Evolutionary conservation across 2,113 vertebrate genomes (phyloP).

Genomic region (Labeo rohita): DNA sequence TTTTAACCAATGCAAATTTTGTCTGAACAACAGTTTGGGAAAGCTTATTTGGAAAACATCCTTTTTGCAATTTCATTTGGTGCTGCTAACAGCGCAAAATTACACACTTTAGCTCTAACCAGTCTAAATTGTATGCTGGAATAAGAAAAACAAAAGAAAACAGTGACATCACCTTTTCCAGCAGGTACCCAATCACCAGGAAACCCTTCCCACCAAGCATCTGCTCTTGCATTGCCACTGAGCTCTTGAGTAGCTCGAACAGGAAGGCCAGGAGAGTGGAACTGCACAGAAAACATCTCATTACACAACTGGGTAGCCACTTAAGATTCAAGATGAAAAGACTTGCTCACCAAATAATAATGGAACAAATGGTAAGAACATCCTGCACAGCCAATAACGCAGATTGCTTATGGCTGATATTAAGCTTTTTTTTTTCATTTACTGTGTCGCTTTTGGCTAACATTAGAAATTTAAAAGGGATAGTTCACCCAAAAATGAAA

Average conservation of each 20-base stretch:
- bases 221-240: conserved; percentile 98
- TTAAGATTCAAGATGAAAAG: not conserved
- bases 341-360: not conserved
- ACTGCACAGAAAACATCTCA: conserved; percentile 68
- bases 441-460: too few species aligned
- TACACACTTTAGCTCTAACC: not conserved
- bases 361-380: not conserved
- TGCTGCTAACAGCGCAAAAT: not conserved
- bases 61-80: not conserved
- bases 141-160: not conserved
- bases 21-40: not conserved
- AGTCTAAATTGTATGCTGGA: not conserved
- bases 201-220: conserved; percentile 97
- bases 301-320: not conserved
- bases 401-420: not conserved
- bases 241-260: conserved; percentile 94
- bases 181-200: conserved; percentile 93
- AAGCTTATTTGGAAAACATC: not conserved
- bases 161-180: conserved; percentile 87
- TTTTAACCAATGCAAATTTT: not conserved
- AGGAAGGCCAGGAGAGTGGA: conserved; percentile 92
- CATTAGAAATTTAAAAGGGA: too few species aligned
- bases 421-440: not conserved
- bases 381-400: not conserved
- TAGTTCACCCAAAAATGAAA: too few species aligned